These are phyloP conservation scores for Phrynocephalus versicolor DNA, from an alignment of 2,113 vertebrate genomes.

Conservation along the genomic window DNA sequence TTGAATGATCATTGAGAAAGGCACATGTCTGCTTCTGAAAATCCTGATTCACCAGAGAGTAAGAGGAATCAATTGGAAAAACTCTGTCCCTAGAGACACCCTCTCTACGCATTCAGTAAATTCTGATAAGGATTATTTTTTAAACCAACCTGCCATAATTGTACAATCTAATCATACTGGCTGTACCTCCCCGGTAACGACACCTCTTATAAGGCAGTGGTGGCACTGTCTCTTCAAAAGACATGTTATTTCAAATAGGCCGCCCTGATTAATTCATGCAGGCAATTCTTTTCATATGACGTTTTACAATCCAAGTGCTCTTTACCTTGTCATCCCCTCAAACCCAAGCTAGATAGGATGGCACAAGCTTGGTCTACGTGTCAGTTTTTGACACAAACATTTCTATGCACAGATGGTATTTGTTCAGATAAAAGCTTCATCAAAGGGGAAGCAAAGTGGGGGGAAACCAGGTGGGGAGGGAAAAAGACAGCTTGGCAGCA, in stretches of 20 bases:
- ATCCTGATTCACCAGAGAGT: not conserved
- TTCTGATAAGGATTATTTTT: not conserved
- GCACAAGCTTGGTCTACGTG: conserved; percentile 57
- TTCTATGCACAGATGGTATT: conserved; percentile 64
- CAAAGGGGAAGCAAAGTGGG: conserved; percentile 34
- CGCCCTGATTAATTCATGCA: conserved; percentile 46
- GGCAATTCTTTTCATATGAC: not conserved
- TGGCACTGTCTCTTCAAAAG: conserved; percentile 41
- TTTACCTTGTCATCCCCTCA: conserved; percentile 60
- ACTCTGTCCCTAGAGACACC: conserved; percentile 6
- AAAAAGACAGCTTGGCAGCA: conserved; percentile 31
- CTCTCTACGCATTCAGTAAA: conserved; percentile 22
- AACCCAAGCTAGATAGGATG: conserved; percentile 22
- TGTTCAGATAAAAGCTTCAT: conserved; percentile 68
- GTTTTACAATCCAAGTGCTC: conserved; percentile 55
- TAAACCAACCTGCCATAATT: not conserved
- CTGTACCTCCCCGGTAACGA: conserved; percentile 24
- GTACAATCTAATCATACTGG: not conserved
- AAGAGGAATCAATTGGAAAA: conserved; percentile 29
- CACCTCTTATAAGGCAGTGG: conserved; percentile 38
- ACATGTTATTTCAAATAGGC: conserved; percentile 46
- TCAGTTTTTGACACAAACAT: conserved; percentile 57
- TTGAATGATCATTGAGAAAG: not conserved
- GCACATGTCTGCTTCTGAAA: not conserved
- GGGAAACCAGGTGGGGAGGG: conserved; percentile 10